phyloP scores from a whole-genome alignment of 2,113 vertebrate genomes.

The Platichthys stellatus region DNA sequence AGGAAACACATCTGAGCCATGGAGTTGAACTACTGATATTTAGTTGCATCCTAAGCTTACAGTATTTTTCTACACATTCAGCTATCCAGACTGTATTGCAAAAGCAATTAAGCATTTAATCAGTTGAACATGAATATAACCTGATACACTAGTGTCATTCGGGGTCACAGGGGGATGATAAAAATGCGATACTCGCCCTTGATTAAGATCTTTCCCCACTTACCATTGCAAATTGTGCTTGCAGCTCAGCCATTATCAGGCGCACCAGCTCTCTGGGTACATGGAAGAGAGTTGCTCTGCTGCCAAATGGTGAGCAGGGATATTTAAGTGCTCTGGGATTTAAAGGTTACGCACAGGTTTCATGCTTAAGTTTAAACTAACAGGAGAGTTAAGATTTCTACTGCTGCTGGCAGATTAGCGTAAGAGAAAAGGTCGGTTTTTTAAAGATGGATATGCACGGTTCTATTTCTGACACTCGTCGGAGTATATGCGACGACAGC shows the following conservation, averaged over 20 bases:
- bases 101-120: constrained; percentile 19
- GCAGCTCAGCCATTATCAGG: constrained; percentile 41
- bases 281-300: neutral
- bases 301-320: constrained; percentile 5
- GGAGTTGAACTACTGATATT: constrained; percentile 18
- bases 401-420: constrained; percentile 30
- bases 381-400: constrained; percentile 22
- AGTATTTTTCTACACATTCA: neutral
- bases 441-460: neutral
- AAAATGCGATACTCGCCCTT: constrained; percentile 37
- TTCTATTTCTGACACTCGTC: constrained; percentile 32
- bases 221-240: constrained; percentile 27
- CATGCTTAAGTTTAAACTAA: constrained; percentile 35
- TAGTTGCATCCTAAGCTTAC: constrained; percentile 39
- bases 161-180: constrained; percentile 29
- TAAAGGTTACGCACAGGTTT: constrained; percentile 26
- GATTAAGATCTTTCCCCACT: constrained; percentile 45
- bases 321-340: constrained; percentile 29
- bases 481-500: constrained; percentile 1
- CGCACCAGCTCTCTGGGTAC: constrained; percentile 37
- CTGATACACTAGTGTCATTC: constrained; percentile 44
- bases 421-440: constrained; percentile 20
- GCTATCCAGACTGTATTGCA: too few species aligned
- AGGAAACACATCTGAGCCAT: neutral
- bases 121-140: constrained; percentile 33